A percentile compares a stretch with the other conserved stretches of the same genome.
Evolutionary conservation across 1,140 invertebrate genomes (phyloP).

Genomic region (Drosophila ananassae): DNA sequence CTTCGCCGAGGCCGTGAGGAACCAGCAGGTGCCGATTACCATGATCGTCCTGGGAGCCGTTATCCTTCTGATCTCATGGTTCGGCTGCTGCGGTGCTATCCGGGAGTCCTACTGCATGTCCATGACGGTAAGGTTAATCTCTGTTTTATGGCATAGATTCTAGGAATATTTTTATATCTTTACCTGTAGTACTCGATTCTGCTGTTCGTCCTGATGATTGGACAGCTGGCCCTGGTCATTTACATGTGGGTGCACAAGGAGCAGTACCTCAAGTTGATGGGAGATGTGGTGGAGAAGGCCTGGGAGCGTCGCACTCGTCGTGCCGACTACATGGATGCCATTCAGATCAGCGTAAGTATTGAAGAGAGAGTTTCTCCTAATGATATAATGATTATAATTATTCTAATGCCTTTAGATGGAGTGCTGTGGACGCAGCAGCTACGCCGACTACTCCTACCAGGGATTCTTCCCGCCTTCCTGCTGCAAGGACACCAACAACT

Average conservation of each 20-base stretch:
- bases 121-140: conserved; percentile 87
- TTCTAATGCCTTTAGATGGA: conserved; percentile 84
- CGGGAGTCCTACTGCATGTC: conserved; percentile 93
- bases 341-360: conserved; percentile 84
- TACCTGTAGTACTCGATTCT: conserved; percentile 87
- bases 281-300: conserved; percentile 83
- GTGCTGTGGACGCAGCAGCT: conserved; percentile 87
- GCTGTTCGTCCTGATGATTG: conserved; percentile 87
- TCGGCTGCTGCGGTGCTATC: conserved; percentile 94
- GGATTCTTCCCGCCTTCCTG: conserved; percentile 84
- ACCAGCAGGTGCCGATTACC: conserved; percentile 86
- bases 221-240: conserved; percentile 87
- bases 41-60: conserved; percentile 90
- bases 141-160: neutral
- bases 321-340: conserved; percentile 84
- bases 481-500: conserved; percentile 81
- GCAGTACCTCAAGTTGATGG: conserved; percentile 84
- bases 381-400: no score
- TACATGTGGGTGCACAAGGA: conserved; percentile 86
- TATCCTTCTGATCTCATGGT: conserved; percentile 91
- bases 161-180: neutral
- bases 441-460: conserved; percentile 84
- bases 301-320: conserved; percentile 54
- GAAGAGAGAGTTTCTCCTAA: neutral
- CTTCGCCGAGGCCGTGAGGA: conserved; percentile 84